Evolutionary conservation across 2,797 vertebrate species (phyloP).

Genomic region (Mallotus villosus): DNA sequence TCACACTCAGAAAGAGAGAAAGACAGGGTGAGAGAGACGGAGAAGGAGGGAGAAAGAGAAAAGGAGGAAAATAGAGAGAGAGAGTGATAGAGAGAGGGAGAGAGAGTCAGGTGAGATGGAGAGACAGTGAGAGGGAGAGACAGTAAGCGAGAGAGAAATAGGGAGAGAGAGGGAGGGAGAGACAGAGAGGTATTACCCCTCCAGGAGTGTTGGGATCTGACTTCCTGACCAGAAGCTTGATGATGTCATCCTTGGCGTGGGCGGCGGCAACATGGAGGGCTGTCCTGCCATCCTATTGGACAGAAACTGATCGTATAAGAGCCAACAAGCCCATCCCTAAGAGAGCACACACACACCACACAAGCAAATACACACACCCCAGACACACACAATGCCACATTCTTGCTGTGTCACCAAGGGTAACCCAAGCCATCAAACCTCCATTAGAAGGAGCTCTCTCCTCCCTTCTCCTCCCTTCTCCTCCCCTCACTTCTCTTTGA

Average conservation of each 20-base stretch:
- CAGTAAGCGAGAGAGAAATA: background rate
- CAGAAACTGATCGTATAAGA: background rate
- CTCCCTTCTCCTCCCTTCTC: no score
- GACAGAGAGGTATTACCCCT: slow-evolving; percentile 49
- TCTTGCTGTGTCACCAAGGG: no score
- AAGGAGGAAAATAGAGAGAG: no score
- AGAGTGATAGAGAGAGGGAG: background rate
- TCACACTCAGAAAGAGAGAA: background rate
- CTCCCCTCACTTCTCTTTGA: no score
- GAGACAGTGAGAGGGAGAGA: background rate
- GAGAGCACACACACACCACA: no score
- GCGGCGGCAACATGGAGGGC: slow-evolving; percentile 53
- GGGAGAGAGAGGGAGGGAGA: background rate
- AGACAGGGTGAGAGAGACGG: background rate
- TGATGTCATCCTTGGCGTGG: slow-evolving; percentile 58
- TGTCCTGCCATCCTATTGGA: slow-evolving; percentile 52
- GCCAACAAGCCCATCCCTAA: no score
- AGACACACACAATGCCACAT: no score
- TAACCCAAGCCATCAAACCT: no score
- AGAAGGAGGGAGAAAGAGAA: background rate
- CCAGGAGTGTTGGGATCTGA: slow-evolving; percentile 52
- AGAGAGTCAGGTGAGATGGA: background rate
- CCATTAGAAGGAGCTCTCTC: no score
- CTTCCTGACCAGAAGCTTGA: slow-evolving; percentile 55
- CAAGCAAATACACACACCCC: background rate